A percentile compares a stretch with the other conserved stretches of the same genome.
Evolutionary conservation across 2,113 vertebrate species (phyloP).

Genomic region (Tauraco erythrolophus): DNA sequence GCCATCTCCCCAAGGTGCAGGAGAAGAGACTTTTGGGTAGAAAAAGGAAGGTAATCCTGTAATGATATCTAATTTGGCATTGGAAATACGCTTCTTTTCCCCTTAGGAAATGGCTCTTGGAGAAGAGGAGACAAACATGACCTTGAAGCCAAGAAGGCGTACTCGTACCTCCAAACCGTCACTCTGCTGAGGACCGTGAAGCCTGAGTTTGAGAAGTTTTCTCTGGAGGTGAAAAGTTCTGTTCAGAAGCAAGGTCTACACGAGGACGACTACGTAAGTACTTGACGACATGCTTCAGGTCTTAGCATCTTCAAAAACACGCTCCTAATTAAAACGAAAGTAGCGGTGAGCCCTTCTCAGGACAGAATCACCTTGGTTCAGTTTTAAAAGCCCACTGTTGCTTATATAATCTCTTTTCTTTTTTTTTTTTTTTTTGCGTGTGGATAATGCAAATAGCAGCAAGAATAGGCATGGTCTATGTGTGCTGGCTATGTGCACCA

Average conservation of each 20-base stretch:
- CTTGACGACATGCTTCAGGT: slow-evolving; percentile 3
- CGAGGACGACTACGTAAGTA: slow-evolving; percentile 92
- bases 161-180: slow-evolving; percentile 89
- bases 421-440: neutral
- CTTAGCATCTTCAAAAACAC: slow-evolving; percentile 35
- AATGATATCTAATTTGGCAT: slow-evolving; percentile 46
- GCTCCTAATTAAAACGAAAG: slow-evolving; percentile 47
- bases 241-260: slow-evolving; percentile 82
- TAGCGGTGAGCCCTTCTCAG: slow-evolving; percentile 8
- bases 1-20: fast-evolving
- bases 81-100: slow-evolving; percentile 70
- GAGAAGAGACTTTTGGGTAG: neutral
- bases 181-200: slow-evolving; percentile 94
- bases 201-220: slow-evolving; percentile 96
- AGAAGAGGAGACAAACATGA: slow-evolving; percentile 93
- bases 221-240: slow-evolving; percentile 90
- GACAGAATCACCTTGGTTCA: slow-evolving; percentile 8
- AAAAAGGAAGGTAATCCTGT: slow-evolving; percentile 36
- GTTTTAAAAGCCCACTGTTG: neutral
- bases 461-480: neutral
- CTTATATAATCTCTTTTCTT: neutral
- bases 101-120: slow-evolving; percentile 94
- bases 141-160: slow-evolving; percentile 90
- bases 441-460: neutral
- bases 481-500: neutral